Evolutionary conservation across 1,140 invertebrate genomes (phyloP).

Genomic region (Saxidomus purpurata): DNA sequence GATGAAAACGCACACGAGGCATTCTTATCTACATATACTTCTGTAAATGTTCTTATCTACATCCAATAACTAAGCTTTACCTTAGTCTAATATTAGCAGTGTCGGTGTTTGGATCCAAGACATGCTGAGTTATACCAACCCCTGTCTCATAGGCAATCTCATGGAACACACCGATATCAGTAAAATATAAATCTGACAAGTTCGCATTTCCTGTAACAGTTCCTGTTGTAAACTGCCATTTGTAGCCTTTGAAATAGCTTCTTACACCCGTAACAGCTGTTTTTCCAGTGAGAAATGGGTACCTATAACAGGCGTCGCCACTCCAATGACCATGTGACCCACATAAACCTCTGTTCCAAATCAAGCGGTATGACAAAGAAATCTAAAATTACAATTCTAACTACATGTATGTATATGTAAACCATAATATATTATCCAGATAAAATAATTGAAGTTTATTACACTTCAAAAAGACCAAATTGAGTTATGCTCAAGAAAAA

Average conservation of each 20-base stretch:
- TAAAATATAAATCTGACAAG: constrained; percentile 34
- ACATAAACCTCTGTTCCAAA: not conserved
- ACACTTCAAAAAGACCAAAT: too few species aligned
- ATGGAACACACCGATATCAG: constrained; percentile 1
- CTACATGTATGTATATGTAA: not conserved
- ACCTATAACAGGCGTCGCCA: not conserved
- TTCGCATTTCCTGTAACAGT: not conserved
- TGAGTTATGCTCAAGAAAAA: too few species aligned
- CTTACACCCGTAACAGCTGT: too few species aligned
- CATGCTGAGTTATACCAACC: not conserved
- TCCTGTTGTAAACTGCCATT: constrained; percentile 21
- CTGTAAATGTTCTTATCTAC: too few species aligned
- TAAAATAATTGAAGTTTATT: too few species aligned
- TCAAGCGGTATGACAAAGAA: not conserved
- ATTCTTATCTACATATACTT: too few species aligned
- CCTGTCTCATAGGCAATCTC: constrained; percentile 26
- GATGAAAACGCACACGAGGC: too few species aligned
- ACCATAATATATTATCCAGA: not conserved
- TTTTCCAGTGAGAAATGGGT: not conserved
- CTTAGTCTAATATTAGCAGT: constrained; percentile 15
- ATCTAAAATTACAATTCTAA: not conserved
- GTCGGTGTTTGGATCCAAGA: constrained; percentile 7
- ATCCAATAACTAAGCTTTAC: constrained; percentile 7
- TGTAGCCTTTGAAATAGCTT: not conserved
- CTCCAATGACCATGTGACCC: too few species aligned